A percentile compares a stretch with the other conserved stretches of the same genome.
Evolutionary conservation across 2,888 invertebrate genomes (phyloP).

Genomic region (Clostera curtula): DNA sequence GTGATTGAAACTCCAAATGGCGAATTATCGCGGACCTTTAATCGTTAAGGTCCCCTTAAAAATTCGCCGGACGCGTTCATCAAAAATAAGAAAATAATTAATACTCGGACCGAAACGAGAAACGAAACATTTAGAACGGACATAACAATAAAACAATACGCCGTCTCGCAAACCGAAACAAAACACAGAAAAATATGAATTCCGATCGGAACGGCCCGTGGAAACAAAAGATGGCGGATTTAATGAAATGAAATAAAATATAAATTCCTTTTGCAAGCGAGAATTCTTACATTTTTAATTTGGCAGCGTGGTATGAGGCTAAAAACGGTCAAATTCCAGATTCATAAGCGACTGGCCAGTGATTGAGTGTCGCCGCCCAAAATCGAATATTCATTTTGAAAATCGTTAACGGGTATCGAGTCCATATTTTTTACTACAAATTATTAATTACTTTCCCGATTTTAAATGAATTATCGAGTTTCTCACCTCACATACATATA

Average conservation of each 20-base stretch:
- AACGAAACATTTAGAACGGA: constrained; percentile 58
- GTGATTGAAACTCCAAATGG: constrained; percentile 47
- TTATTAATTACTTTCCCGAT: constrained; percentile 25
- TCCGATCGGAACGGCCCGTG: constrained; percentile 64
- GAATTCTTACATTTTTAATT: constrained; percentile 75
- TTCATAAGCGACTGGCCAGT: constrained; percentile 45
- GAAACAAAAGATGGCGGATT: constrained; percentile 74
- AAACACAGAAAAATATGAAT: constrained; percentile 76
- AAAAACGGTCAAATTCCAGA: constrained; percentile 66
- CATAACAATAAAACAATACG: constrained; percentile 69
- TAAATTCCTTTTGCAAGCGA: constrained; percentile 70
- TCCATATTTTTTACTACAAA: constrained; percentile 21
- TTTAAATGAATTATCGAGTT: constrained; percentile 27
- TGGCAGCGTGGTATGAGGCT: constrained; percentile 58
- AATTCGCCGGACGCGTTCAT: constrained; percentile 58
- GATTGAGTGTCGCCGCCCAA: constrained; percentile 29
- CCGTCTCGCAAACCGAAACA: constrained; percentile 63
- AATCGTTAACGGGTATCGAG: constrained; percentile 25
- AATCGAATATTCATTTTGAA: constrained; percentile 41
- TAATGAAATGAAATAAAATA: constrained; percentile 75
- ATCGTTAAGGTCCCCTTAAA: constrained; percentile 37
- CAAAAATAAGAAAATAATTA: constrained; percentile 73
- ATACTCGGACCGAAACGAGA: constrained; percentile 56
- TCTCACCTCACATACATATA: constrained; percentile 16
- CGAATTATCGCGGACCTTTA: constrained; percentile 45